A percentile compares a stretch with the other conserved stretches of the same genome.
phyloP scores from a whole-genome alignment of 2,113 vertebrate species.

The Cynocephalus volans region DNA sequence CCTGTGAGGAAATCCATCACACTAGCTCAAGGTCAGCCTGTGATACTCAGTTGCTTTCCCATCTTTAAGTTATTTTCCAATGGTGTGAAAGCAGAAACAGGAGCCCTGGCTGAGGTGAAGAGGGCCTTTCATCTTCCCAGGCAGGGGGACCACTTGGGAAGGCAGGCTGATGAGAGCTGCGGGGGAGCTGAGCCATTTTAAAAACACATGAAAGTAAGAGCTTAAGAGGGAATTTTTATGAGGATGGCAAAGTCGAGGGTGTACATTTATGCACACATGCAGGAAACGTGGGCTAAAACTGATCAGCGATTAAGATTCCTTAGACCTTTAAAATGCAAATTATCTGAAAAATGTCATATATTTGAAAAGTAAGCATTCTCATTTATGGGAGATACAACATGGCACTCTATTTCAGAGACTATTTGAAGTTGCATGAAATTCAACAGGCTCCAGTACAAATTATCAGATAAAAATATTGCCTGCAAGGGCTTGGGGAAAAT shows the following conservation, averaged over 20 bases:
- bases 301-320: slow-evolving; percentile 86
- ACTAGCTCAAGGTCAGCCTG: slow-evolving; percentile 69
- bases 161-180: slow-evolving; percentile 73
- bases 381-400: slow-evolving; percentile 82
- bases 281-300: slow-evolving; percentile 85
- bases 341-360: slow-evolving; percentile 80
- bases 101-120: slow-evolving; percentile 69
- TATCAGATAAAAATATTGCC: slow-evolving; percentile 77
- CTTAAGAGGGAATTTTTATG: slow-evolving; percentile 84
- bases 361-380: slow-evolving; percentile 85
- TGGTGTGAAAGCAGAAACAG: slow-evolving; percentile 64
- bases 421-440: slow-evolving; percentile 81
- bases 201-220: slow-evolving; percentile 81
- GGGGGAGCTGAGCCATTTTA: slow-evolving; percentile 78
- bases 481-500: slow-evolving; percentile 78
- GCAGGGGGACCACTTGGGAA: slow-evolving; percentile 76
- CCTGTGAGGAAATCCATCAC: not conserved
- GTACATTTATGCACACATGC: slow-evolving; percentile 61
- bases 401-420: slow-evolving; percentile 83
- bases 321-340: slow-evolving; percentile 91
- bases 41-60: slow-evolving; percentile 75
- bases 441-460: slow-evolving; percentile 76
- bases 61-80: slow-evolving; percentile 82
- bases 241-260: slow-evolving; percentile 82
- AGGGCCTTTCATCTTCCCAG: slow-evolving; percentile 85